Conservation (phyloP, 2,888 invertebrate genomes). For the Caenorhabditis becei region DNA sequence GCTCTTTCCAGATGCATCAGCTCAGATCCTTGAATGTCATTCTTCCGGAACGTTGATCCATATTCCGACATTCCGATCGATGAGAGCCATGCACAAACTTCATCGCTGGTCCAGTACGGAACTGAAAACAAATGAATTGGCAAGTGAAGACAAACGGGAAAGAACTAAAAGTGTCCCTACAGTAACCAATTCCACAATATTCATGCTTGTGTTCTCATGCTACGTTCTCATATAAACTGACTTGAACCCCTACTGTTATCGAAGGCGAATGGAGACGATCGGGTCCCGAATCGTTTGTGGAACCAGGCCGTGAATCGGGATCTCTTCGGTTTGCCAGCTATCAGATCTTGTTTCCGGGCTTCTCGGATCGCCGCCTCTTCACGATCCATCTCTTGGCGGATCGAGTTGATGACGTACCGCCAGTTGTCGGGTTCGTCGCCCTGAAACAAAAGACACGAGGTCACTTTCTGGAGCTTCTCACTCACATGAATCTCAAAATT, state of each 20-base stretch:
- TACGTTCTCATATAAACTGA: not conserved
- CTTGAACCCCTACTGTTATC: conserved; percentile 48
- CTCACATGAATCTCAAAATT: conserved; percentile 68
- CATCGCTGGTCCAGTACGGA: conserved; percentile 89
- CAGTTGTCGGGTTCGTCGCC: conserved; percentile 72
- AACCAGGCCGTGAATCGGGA: conserved; percentile 66
- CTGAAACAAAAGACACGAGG: conserved; percentile 57
- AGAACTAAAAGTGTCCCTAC: not conserved
- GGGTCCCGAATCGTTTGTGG: conserved; percentile 59
- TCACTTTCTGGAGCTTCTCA: too few species aligned
- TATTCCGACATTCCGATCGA: conserved; percentile 92
- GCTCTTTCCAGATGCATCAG: conserved; percentile 87
- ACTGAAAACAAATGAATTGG: conserved; percentile 51
- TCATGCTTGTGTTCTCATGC: not conserved
- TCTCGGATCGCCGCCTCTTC: conserved; percentile 70
- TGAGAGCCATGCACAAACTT: conserved; percentile 93
- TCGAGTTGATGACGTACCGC: conserved; percentile 72
- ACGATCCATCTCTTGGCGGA: conserved; percentile 70
- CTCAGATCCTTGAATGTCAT: conserved; percentile 69
- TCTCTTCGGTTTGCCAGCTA: conserved; percentile 61
- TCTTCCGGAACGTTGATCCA: conserved; percentile 89
- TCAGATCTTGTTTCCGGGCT: conserved; percentile 47
- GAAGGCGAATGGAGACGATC: conserved; percentile 35
- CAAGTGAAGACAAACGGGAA: not conserved
- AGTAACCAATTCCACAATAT: not conserved